Base-by-base conservation (phyloP, 2,888 invertebrate genomes). In the Dynastes hyllus region DNA sequence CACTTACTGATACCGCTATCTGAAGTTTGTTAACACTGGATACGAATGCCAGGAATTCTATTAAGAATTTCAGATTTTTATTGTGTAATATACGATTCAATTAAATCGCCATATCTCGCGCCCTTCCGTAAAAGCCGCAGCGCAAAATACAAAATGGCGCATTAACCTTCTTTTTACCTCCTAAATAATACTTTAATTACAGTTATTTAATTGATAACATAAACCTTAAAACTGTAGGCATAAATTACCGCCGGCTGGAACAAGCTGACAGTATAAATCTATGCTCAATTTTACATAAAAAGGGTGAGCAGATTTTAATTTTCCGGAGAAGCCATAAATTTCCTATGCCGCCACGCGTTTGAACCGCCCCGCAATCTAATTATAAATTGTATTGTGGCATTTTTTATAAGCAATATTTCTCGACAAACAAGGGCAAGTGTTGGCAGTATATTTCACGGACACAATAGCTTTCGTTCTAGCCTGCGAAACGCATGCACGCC, bases 341-440 rank as follows among this genome's bases (percentile, higher is more conserved):
- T 40, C n/a, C 29, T 63, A 63, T 67, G 67, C 73, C 70, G 29
- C 40, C 70, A 53, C 40, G 73, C 71, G 58, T 73, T 73, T 73
- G 73, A 61, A 73, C 73, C 73, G 67, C 73, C 61, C 40, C 27
- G 58, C 73, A 73, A 73, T 73, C 73, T 73, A 73, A 73, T 73
- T 73, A 73, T 73, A 73, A 73, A 73, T 73, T 73, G 73, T 73
- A 73, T 73, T 73, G 73, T 73, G 73, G 73, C 73, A 73, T 73
- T 73, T 73, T 70, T 73, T 73, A 73, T 73, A 73, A 73, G 73
- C 73, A 73, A 73, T 73, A 73, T 73, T 73, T 73, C 73, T 73
- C 73, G 58, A 73, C 73, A 58, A 73, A 73, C 73, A 73, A 73
- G 73, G 58, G 73, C 73, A 73, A 73, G 73, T 73, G 73, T 73